A percentile compares a stretch with the other conserved stretches of the same genome.
These are phyloP conservation scores for Bryconaethiops microstoma DNA, from an alignment of 2,797 vertebrate genomes.

Conservation along the genomic window DNA sequence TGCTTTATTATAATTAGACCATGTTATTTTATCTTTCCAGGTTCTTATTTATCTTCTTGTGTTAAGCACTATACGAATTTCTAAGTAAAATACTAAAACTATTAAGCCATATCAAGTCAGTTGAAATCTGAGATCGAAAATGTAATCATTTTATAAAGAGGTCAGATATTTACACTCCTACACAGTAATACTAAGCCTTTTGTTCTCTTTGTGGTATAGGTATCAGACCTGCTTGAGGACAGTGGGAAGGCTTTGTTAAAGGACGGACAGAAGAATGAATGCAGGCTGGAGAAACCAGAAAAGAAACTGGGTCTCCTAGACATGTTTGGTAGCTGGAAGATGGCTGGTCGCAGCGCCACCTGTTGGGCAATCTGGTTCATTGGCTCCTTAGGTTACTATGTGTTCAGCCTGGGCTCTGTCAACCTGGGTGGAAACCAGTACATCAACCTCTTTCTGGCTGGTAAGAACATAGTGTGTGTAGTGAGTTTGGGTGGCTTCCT, in stretches of 20 bases:
- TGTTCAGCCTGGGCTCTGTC: conserved; percentile 89
- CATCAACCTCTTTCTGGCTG: conserved; percentile 90
- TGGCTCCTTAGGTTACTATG: conserved; percentile 91
- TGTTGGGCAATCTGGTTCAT: conserved; percentile 95
- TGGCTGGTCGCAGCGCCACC: conserved; percentile 84
- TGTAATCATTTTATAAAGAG: not conserved
- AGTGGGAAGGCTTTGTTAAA: conserved; percentile 47
- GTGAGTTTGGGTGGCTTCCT: not conserved
- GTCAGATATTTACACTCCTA: not conserved
- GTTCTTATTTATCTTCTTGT: too few relatives aligned
- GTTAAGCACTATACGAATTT: too few relatives aligned
- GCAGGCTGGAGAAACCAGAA: not conserved
- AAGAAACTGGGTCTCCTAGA: conserved; percentile 85
- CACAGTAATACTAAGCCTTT: not conserved
- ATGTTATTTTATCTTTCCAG: too few relatives aligned
- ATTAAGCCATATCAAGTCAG: too few relatives aligned
- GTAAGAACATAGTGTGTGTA: conserved; percentile 69
- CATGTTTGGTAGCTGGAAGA: conserved; percentile 84
- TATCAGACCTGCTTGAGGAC: conserved; percentile 59
- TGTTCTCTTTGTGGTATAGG: conserved; percentile 27
- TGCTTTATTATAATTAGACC: too few relatives aligned
- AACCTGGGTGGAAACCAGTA: conserved; percentile 89
- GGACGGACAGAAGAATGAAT: conserved; percentile 49
- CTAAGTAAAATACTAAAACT: too few relatives aligned
- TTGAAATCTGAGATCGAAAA: not conserved